Conservation (phyloP, 2,113 vertebrate genomes). For the Oceanodroma tethys region DNA sequence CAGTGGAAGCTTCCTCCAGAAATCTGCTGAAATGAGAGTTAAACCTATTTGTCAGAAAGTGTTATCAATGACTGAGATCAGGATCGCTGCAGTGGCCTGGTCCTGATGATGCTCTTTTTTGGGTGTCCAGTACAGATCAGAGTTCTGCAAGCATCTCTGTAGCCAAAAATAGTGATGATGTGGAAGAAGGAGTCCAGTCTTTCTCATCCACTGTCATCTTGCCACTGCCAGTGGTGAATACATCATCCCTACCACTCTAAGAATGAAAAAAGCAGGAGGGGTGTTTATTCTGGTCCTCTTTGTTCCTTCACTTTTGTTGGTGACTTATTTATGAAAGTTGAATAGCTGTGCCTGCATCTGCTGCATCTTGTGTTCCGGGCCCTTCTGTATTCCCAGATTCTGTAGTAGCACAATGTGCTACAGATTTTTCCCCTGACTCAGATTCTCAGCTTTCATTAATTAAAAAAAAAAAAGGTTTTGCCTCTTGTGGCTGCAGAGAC, state of each 20-base stretch:
- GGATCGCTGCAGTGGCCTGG: background rate
- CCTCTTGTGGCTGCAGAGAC: background rate
- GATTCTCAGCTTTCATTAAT: constrained; percentile 31
- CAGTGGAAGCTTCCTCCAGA: background rate
- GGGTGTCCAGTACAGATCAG: background rate
- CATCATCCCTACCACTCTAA: background rate
- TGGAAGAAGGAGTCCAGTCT: background rate
- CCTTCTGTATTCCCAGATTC: background rate
- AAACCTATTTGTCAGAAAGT: background rate
- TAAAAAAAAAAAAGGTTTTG: background rate
- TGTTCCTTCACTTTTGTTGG: background rate
- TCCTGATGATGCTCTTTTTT: background rate
- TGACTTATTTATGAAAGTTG: background rate
- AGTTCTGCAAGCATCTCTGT: background rate
- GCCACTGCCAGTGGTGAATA: background rate
- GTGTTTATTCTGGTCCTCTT: background rate
- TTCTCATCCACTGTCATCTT: background rate
- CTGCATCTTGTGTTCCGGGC: background rate
- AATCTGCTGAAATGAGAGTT: background rate
- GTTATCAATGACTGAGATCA: background rate
- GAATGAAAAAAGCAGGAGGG: background rate
- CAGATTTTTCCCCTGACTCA: background rate
- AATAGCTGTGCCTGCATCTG: background rate
- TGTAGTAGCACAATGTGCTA: background rate
- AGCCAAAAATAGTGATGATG: background rate